phyloP scores from a whole-genome alignment of 2,113 vertebrate species.

The Syngnathus typhle region DNA sequence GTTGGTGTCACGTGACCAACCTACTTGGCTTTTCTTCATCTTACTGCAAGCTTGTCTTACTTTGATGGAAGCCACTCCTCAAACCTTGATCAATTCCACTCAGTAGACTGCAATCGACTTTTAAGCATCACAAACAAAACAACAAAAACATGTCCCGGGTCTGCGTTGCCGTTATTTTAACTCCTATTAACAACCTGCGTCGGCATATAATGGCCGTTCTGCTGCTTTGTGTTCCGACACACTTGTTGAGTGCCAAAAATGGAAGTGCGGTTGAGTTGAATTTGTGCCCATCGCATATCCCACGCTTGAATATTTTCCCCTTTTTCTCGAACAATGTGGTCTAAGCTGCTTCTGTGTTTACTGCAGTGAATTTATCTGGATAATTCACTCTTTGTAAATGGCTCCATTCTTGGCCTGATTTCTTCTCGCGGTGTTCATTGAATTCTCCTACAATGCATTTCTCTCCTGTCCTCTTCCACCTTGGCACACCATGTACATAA shows the following conservation, averaged over 20 bases:
- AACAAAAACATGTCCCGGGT: background rate
- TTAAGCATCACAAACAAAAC: background rate
- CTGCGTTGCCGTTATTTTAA: background rate
- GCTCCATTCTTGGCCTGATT: conserved; percentile 2
- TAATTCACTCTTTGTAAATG: conserved; percentile 4
- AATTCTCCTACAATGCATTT: conserved; percentile 14
- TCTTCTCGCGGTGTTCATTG: conserved; percentile 2
- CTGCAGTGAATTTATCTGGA: conserved; percentile 5
- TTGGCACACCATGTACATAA: conserved; percentile 6
- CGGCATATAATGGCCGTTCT: background rate
- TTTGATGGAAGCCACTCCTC: background rate
- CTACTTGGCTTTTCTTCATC: background rate
- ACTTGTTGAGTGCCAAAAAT: background rate
- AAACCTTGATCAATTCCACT: background rate
- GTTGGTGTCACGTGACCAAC: background rate
- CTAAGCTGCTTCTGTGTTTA: conserved; percentile 1
- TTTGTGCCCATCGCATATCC: background rate
- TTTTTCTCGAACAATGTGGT: conserved; percentile 2
- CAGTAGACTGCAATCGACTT: background rate
- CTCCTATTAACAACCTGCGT: background rate
- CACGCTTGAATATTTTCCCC: background rate
- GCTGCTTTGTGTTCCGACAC: background rate
- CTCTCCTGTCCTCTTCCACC: conserved; percentile 8
- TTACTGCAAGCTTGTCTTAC: background rate
- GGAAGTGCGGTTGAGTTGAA: background rate